Evolutionary conservation across 1,140 invertebrate genomes (phyloP), one percentile per base, ranked within the genome.

Genomic region (Plectus sambesii): DNA sequence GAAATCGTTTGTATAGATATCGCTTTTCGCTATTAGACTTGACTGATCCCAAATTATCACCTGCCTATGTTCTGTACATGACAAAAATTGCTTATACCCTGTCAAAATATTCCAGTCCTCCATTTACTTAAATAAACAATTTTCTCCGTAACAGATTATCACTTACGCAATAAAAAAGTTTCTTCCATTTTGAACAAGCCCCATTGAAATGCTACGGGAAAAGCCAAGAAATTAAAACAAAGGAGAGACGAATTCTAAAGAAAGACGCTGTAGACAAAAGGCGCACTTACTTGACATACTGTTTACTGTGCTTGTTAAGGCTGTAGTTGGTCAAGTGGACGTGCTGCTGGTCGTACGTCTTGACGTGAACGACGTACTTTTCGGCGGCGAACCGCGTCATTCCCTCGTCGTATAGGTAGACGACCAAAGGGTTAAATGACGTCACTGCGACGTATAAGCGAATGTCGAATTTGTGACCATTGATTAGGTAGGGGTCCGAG

Each of bases 291-390:
- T 58, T 61, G 17, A 62, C 43, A 42, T 62, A 66, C 29, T 62
- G 30, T 19, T 58, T 37, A 20, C 29, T 49, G 0, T 12, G 26
- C 50, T 92, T 93, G 73, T 97, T 96, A 50, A 97, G 85, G 59
- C 86, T 90, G 72, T 96, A 97, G 73, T 97, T 97, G 27, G 92
- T 97, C 58, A 97, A 76, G 76, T 96, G 90, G 84, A 92, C 70
- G 82, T 93, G 36, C 85, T 77, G 71, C 90, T 84, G 67, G 30
- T 79, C 42, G 88, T 73, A 43, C 80, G 82, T 55, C 80, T n/a
- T n/a, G n/a, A n/a, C n/a, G 79, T 29, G 80, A 71, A 61, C 84
- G 82, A 53, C 53, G 48, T 72, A 72, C 59, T 75, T 71, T 81
- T 81, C 80, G 47, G 84, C 86, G 17, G 86, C 86, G 72, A 90